Conservation (phyloP, 2,113 vertebrate species). For the Corvus cornix region DNA sequence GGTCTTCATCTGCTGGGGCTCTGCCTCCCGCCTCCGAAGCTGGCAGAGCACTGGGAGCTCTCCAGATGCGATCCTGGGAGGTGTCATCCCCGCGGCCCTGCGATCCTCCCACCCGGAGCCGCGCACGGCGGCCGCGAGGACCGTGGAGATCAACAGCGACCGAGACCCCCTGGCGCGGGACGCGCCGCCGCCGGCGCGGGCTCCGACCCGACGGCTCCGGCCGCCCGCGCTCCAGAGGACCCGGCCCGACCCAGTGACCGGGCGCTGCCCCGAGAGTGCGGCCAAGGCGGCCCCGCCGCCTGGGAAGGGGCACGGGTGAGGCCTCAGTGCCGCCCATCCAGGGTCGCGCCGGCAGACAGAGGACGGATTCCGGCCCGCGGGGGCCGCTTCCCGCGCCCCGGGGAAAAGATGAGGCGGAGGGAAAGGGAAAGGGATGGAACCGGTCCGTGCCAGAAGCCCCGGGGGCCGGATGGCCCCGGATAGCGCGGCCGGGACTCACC, state of each 20-base stretch:
- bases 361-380: background rate
- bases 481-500: background rate
- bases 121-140: too few relatives aligned
- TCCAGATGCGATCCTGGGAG: conserved; percentile 75
- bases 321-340: background rate
- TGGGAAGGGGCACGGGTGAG: background rate
- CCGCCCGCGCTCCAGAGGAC: background rate
- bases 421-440: background rate
- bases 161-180: background rate
- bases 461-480: background rate
- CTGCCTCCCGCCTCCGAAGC: conserved; percentile 76
- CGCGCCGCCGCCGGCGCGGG: background rate
- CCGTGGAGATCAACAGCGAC: background rate
- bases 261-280: background rate
- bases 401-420: too few relatives aligned
- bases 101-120: background rate
- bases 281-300: background rate
- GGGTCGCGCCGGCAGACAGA: background rate
- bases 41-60: conserved; percentile 71
- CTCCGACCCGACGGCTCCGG: background rate
- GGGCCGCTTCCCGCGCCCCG: background rate
- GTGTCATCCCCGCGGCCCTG: background rate
- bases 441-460: background rate
- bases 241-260: too few relatives aligned
- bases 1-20: conserved; percentile 64